phyloP scores from a whole-genome alignment of 2,888 invertebrate species.

The Zootermopsis nevadensis region DNA sequence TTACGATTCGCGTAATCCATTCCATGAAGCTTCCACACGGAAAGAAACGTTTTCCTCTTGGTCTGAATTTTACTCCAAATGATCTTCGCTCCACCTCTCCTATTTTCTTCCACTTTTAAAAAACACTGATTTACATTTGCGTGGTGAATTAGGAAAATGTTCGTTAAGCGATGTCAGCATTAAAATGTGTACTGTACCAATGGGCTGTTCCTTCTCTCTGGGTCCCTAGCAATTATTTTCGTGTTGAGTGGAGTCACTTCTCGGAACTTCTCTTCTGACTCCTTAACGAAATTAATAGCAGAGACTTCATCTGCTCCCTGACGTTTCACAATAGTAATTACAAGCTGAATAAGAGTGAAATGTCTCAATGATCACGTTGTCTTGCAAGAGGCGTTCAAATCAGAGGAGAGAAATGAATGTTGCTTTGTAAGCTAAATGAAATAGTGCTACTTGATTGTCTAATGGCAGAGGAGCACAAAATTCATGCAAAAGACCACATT shows the following conservation, averaged over 20 bases:
- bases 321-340: slow-evolving; percentile 17
- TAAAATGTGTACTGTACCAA: background rate
- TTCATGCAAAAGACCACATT: background rate
- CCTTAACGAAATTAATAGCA: slow-evolving; percentile 43
- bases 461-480: background rate
- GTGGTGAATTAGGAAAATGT: slow-evolving; percentile 39
- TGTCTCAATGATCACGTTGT: slow-evolving; percentile 32
- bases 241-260: slow-evolving; percentile 41
- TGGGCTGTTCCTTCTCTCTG: slow-evolving; percentile 2
- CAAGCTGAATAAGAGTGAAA: slow-evolving; percentile 8
- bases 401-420: slow-evolving; percentile 36
- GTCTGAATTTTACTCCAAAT: slow-evolving; percentile 1
- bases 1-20: too few species aligned
- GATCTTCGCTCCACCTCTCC: slow-evolving; percentile 12
- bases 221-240: slow-evolving; percentile 31
- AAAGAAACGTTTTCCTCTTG: background rate
- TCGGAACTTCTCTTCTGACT: background rate
- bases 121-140: slow-evolving; percentile 28
- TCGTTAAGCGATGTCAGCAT: slow-evolving; percentile 48
- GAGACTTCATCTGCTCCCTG: slow-evolving; percentile 31
- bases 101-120: background rate
- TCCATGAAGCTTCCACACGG: background rate
- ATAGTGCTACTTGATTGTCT: slow-evolving; percentile 13
- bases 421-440: slow-evolving; percentile 43
- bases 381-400: slow-evolving; percentile 23